Percentiles rank a stretch among this genome's conserved stretches.
These are phyloP conservation scores for Agraylea sexmaculata DNA, from an alignment of 1,140 invertebrate genomes.

Conservation along the genomic window DNA sequence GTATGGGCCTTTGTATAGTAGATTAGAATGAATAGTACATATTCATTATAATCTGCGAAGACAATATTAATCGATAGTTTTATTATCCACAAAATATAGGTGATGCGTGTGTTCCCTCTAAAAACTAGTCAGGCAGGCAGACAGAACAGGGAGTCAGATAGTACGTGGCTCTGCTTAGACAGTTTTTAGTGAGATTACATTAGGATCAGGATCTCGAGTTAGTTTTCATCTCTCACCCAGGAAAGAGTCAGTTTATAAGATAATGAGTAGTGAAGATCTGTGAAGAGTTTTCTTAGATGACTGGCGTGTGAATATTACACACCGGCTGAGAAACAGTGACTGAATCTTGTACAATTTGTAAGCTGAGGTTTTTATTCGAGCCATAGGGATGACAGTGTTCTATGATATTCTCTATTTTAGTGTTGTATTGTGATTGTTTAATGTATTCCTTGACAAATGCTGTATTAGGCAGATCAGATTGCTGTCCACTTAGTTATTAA, in stretches of 20 bases:
- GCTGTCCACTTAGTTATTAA: constrained; percentile 17
- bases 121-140: constrained; percentile 21
- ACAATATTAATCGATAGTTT: constrained; percentile 19
- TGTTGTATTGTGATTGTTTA: constrained; percentile 18
- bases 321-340: constrained; percentile 5
- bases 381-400: constrained; percentile 17
- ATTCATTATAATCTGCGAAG: neutral
- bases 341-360: constrained; percentile 2
- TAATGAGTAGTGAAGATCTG: neutral
- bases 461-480: constrained; percentile 19
- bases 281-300: neutral
- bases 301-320: constrained; percentile 7
- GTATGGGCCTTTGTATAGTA: neutral
- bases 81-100: constrained; percentile 22
- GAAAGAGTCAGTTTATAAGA: constrained; percentile 6
- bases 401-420: no score
- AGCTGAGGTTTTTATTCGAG: constrained; percentile 7
- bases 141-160: constrained; percentile 9
- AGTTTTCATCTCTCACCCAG: constrained; percentile 8
- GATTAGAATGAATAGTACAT: neutral
- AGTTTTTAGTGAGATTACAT: constrained; percentile 14
- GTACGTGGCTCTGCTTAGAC: constrained; percentile 15
- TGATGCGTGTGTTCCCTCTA: constrained; percentile 18
- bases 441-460: constrained; percentile 11
- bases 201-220: constrained; percentile 13